These are phyloP conservation scores for Ophioderma brevispina DNA, from an alignment of 35 echinoderm and acorn worm species.

Conservation along the genomic window DNA sequence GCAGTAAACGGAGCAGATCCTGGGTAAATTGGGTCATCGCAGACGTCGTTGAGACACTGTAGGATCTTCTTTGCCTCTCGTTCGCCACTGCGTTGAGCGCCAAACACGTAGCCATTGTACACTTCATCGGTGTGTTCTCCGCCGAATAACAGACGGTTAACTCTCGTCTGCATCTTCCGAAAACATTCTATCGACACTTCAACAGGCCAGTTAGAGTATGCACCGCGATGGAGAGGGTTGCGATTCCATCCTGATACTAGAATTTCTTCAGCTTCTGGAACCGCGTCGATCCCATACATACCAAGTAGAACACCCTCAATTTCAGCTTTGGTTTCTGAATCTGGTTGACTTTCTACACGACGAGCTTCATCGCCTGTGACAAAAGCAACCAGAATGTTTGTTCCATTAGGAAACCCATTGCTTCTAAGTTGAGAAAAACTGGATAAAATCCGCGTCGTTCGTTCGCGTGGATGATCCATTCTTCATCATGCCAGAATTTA, in stretches of 20 bases:
- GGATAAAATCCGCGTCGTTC: constrained; percentile 47
- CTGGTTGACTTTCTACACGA: constrained; percentile 22
- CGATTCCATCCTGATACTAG: constrained; percentile 7
- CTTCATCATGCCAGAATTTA: constrained; percentile 44
- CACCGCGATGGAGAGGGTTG: constrained; percentile 29
- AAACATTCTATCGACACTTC: constrained; percentile 40
- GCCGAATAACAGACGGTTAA: constrained; percentile 36
- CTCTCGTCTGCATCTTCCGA: constrained; percentile 21
- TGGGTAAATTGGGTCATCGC: constrained; percentile 42
- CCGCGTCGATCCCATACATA: not conserved
- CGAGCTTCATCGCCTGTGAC: constrained; percentile 41
- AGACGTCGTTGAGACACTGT: not conserved
- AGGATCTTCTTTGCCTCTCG: constrained; percentile 45
- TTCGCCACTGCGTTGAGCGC: constrained; percentile 13
- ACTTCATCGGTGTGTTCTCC: constrained; percentile 37
- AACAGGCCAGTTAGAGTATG: constrained; percentile 62
- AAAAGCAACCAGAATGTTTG: constrained; percentile 37
- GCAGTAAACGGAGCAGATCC: too few species aligned
- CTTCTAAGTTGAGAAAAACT: constrained; percentile 39
- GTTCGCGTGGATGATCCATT: constrained; percentile 36
- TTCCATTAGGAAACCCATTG: not conserved
- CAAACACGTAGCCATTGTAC: constrained; percentile 47
- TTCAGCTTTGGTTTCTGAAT: constrained; percentile 18
- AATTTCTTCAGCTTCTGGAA: constrained; percentile 26
- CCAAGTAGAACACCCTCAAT: constrained; percentile 3